phyloP scores from a whole-genome alignment of 2,113 vertebrate species.

The Pseudonaja textilis region DNA sequence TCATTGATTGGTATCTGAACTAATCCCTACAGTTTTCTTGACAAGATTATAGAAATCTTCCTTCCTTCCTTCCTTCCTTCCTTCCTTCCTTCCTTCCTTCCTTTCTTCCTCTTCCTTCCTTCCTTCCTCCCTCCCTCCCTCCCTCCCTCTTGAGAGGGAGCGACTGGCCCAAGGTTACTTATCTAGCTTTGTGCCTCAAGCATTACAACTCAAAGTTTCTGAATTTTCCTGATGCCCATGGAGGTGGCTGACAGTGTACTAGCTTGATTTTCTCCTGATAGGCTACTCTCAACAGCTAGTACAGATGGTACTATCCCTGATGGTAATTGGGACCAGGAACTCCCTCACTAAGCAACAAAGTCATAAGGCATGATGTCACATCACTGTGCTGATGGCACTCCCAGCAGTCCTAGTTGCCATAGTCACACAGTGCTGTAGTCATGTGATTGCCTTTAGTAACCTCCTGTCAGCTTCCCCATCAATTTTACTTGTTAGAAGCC shows the following conservation, averaged over 20 bases:
- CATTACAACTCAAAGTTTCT: background rate
- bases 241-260: background rate
- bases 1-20: too few species aligned
- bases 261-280: background rate
- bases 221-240: background rate
- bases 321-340: background rate
- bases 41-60: background rate
- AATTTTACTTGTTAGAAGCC: background rate
- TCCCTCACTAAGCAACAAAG: background rate
- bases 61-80: background rate
- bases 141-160: background rate
- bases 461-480: background rate
- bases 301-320: background rate
- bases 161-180: background rate
- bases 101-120: background rate
- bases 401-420: background rate
- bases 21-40: background rate
- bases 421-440: background rate
- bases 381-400: background rate
- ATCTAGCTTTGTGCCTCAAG: background rate
- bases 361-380: background rate
- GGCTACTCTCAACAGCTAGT: background rate
- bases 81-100: background rate
- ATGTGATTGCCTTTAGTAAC: background rate
- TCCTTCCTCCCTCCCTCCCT: too few species aligned